Base-by-base conservation (phyloP, 2,888 invertebrate species). In the Deladenus siricidicola region DNA sequence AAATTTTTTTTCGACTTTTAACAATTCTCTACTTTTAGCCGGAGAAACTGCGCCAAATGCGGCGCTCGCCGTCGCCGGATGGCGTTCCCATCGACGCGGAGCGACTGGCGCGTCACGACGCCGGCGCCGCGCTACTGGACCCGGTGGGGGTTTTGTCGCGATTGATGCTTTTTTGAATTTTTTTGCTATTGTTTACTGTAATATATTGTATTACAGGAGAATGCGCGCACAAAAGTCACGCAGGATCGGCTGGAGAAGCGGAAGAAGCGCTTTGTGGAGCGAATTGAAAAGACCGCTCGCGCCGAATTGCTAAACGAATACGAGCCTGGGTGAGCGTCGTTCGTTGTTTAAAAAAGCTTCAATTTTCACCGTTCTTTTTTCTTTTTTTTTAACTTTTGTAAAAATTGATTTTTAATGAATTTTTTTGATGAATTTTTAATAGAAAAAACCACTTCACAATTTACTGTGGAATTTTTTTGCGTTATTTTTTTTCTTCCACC, bases 301-400 rank as follows among this genome's bases (percentile, higher is more conserved):
- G 75, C 75, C 3, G 72, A 74, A 58, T 56, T 71, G 26, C 53
- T 71, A 24, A 71, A 66, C 53, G 45, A 51, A 17, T 58, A 56
- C 39, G 67, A 62, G 29, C 29, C 52, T 10, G 68, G 69, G 64
- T 68, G 50, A n/a, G n/a, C n/a, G n/a, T n/a, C n/a, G n/a, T n/a
- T n/a, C n/a, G n/a, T n/a, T n/a, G n/a, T n/a, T n/a, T n/a, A n/a
- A n/a, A n/a, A n/a, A n/a, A n/a, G n/a, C n/a, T n/a, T n/a, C n/a
- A n/a, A n/a, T n/a, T n/a, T n/a, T n/a, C n/a, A n/a, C n/a, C n/a
- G n/a, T n/a, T n/a, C n/a, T n/a, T n/a, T n/a, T n/a, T n/a, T n/a
- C n/a, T n/a, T n/a, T n/a, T n/a, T n/a, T n/a, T n/a, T n/a, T n/a
- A n/a, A n/a, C n/a, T n/a, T n/a, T n/a, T n/a, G n/a, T n/a, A n/a